A percentile compares a stretch with the other conserved stretches of the same genome.
These are phyloP conservation scores for Polia nebulosa DNA, from an alignment of 2,888 invertebrate species.

Conservation along the genomic window DNA sequence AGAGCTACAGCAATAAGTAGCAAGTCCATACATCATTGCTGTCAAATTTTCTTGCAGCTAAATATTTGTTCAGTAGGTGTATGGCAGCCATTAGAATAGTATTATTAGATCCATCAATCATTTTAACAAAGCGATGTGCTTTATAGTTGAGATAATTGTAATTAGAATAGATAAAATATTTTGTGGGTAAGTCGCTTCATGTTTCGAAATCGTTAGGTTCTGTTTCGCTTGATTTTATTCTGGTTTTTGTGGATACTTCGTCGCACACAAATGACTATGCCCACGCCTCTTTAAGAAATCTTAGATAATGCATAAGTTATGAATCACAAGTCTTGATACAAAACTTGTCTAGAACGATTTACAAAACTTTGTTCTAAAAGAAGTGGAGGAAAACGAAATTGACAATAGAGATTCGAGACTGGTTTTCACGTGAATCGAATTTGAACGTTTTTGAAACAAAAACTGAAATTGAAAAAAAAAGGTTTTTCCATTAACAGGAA, in stretches of 20 bases:
- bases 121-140: conserved; percentile 58
- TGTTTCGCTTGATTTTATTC: not conserved
- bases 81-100: conserved; percentile 57
- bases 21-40: conserved; percentile 64
- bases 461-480: not conserved
- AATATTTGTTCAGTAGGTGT: conserved; percentile 67
- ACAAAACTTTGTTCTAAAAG: not conserved
- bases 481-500: not conserved
- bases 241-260: not conserved
- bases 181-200: not conserved
- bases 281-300: not conserved
- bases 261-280: not conserved
- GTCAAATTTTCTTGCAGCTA: conserved; percentile 64
- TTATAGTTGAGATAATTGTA: conserved; percentile 58
- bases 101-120: conserved; percentile 64
- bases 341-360: not conserved
- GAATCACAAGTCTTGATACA: not conserved
- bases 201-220: not conserved
- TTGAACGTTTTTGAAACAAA: not conserved
- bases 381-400: not conserved
- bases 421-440: not conserved
- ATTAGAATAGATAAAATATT: conserved; percentile 31
- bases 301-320: not conserved
- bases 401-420: not conserved
- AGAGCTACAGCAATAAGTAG: conserved; percentile 51